Evolutionary conservation across 2,797 vertebrate species (phyloP), one percentile per base, ranked within the genome.

Genomic region (Chelmon rostratus): DNA sequence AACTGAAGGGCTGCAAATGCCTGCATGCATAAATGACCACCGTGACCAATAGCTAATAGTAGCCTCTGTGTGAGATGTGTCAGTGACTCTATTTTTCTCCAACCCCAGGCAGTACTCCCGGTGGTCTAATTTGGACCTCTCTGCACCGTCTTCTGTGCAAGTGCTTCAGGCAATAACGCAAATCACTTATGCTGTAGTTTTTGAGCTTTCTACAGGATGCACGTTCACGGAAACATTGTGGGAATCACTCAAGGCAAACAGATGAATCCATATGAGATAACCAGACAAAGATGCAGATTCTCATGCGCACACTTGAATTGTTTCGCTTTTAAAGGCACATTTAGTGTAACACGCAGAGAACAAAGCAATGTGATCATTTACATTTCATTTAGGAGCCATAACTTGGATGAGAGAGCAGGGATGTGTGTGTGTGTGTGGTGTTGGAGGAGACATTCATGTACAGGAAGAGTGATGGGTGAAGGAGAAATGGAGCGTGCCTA

Each of bases 61-160:
- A 68, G 71, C 50, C 73, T 76, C 52, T 61, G 61, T 78, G 78
- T 74, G 42, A 83, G 63, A 80, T 78, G 79, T 75, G 74, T 81
- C 74, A 68, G 76, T 58, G 40, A 67, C 64, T 83, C 2, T 68
- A 31, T 81, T 82, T 85, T 88, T 73, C 65, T 42, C 63, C 8
- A 59, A 76, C 90, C 86, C 73, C 76, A 13, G 88, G 88, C 87
- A 12, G 28, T 79, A 82, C 87, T 89, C 86, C 83, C 63, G 21
- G 75, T 88, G 85, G 89, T 86, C 92, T 92, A 90, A 91, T 89
- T 89, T 89, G 88, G 90, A 90, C 88, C 91, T 90, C 66, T 70
- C 62, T 64, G 52, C 61, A 40, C 79, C 82, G 81, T 89, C 81
- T 76, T 76, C 57, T 73, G 49, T 83, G 78, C 58, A 69, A 89